phyloP scores from a whole-genome alignment of 2,113 vertebrate genomes.

The Elaphurus davidianus region DNA sequence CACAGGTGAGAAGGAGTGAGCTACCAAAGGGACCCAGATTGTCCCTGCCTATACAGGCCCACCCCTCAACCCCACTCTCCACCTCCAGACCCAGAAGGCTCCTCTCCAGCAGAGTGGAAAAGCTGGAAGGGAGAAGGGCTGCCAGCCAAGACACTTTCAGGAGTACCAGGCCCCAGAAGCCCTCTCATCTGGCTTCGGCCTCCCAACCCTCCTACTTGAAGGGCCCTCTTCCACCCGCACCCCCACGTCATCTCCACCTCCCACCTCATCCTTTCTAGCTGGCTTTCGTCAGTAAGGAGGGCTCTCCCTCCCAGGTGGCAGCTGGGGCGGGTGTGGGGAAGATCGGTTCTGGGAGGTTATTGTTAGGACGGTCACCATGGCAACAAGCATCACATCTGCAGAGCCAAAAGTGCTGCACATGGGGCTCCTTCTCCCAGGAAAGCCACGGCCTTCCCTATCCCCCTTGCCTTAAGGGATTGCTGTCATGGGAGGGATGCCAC shows the following conservation, averaged over 20 bases:
- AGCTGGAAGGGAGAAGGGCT: background rate
- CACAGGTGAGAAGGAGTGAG: background rate
- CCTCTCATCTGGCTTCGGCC: background rate
- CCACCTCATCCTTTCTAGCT: constrained; percentile 51
- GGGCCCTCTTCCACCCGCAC: background rate
- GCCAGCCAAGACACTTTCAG: background rate
- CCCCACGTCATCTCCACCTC: constrained; percentile 29
- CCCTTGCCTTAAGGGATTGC: background rate
- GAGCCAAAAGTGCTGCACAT: constrained; percentile 61
- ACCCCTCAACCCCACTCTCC: too few relatives aligned
- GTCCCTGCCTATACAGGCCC: background rate
- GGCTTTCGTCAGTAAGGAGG: constrained; percentile 42
- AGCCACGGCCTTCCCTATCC: background rate
- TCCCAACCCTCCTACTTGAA: background rate
- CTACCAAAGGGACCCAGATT: background rate
- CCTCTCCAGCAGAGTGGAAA: background rate
- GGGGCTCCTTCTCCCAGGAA: constrained; percentile 56
- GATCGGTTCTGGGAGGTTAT: constrained; percentile 71
- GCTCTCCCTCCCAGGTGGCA: constrained; percentile 69
- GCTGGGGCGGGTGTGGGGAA: constrained; percentile 72
- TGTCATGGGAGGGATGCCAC: background rate
- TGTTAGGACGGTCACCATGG: constrained; percentile 76
- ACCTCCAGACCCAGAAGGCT: background rate
- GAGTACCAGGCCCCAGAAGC: background rate
- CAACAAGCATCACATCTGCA: constrained; percentile 73